Conservation (phyloP, 2,888 invertebrate species). For the Diadromus collaris region DNA sequence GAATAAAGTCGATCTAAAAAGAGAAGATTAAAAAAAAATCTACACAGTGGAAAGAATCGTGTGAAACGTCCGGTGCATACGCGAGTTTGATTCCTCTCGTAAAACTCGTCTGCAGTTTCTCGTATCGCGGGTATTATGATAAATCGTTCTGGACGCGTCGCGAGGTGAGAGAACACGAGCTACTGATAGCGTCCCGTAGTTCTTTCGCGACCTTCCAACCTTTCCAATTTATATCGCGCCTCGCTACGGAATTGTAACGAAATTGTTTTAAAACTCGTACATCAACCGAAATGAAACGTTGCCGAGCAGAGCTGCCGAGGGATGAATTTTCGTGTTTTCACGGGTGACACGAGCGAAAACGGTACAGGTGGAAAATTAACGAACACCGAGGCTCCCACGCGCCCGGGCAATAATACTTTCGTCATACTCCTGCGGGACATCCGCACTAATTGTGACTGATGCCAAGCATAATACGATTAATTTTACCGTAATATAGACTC, state of each 20-base stretch:
- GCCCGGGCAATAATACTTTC: slow-evolving; percentile 51
- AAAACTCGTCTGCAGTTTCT: slow-evolving; percentile 28
- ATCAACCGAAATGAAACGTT: slow-evolving; percentile 68
- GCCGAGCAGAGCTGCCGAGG: slow-evolving; percentile 7
- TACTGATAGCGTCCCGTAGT: slow-evolving; percentile 27
- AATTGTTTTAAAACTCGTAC: slow-evolving; percentile 72
- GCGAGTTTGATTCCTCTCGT: slow-evolving; percentile 15
- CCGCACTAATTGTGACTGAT: slow-evolving; percentile 62
- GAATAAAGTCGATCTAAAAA: neutral
- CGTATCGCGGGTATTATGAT: slow-evolving; percentile 51
- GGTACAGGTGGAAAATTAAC: slow-evolving; percentile 58
- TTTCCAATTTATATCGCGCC: slow-evolving; percentile 60
- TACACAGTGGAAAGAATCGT: neutral
- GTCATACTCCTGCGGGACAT: slow-evolving; percentile 42
- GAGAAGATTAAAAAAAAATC: neutral
- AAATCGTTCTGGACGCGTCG: slow-evolving; percentile 41
- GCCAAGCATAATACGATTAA: slow-evolving; percentile 56
- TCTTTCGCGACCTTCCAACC: slow-evolving; percentile 59
- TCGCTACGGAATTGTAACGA: slow-evolving; percentile 67
- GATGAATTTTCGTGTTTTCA: slow-evolving; percentile 38
- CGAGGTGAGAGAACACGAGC: slow-evolving; percentile 21
- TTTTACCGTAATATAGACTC: slow-evolving; percentile 42
- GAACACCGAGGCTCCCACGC: slow-evolving; percentile 44
- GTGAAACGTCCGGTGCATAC: neutral
- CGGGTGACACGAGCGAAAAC: slow-evolving; percentile 36